phyloP scores from a whole-genome alignment of 2,888 invertebrate genomes.

The Cecidostiba fungosa region DNA sequence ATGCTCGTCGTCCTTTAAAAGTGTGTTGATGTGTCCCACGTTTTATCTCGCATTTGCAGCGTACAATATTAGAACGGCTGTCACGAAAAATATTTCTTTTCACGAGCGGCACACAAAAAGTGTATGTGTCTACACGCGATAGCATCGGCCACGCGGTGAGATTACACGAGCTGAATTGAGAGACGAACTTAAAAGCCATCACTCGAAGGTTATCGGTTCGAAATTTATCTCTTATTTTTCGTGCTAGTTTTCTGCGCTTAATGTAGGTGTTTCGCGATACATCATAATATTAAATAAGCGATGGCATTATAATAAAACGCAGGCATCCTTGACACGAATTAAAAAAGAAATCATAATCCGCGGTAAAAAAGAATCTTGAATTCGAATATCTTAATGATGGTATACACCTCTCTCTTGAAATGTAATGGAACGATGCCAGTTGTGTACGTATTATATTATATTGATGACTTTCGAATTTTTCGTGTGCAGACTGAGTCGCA shows the following conservation, averaged over 20 bases:
- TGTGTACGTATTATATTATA: neutral
- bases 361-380: neutral
- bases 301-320: neutral
- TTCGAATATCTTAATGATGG: neutral
- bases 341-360: neutral
- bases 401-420: too few relatives aligned
- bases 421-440: neutral
- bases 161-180: too few relatives aligned
- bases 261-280: neutral
- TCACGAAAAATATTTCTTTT: too few relatives aligned
- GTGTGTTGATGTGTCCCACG: too few relatives aligned
- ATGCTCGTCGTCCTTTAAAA: too few relatives aligned
- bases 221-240: neutral
- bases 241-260: neutral
- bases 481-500: slow-evolving; percentile 81
- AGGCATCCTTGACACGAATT: neutral
- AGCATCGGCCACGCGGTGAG: too few relatives aligned
- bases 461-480: slow-evolving; percentile 14
- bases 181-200: too few relatives aligned
- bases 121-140: too few relatives aligned
- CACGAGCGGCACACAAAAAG: too few relatives aligned
- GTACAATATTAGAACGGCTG: too few relatives aligned
- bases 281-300: neutral
- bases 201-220: neutral
- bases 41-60: too few relatives aligned